Evolutionary conservation across 2,888 invertebrate species (phyloP).

Genomic region (Macrophya alboannulata): DNA sequence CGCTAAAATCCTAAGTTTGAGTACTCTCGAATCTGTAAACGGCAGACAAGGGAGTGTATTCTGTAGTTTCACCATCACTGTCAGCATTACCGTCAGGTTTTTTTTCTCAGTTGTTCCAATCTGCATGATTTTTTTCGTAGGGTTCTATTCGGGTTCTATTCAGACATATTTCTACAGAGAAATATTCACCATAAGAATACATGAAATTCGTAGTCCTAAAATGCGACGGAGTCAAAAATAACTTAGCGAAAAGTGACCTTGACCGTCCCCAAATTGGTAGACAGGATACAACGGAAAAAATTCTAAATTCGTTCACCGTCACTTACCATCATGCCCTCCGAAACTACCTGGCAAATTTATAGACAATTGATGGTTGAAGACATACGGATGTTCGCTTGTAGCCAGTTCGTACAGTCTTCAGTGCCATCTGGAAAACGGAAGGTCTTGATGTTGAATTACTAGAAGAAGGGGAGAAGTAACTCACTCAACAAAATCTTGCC

Average conservation of each 20-base stretch:
- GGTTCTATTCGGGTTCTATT: background rate
- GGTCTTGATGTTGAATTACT: background rate
- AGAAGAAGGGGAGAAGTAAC: background rate
- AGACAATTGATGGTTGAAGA: slow-evolving; percentile 18
- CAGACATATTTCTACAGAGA: background rate
- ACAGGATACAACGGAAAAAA: slow-evolving; percentile 32
- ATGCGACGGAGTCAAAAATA: background rate
- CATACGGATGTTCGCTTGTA: background rate
- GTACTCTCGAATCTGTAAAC: background rate
- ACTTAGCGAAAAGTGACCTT: background rate
- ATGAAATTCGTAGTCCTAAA: background rate
- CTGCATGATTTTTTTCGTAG: background rate
- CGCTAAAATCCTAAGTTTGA: background rate
- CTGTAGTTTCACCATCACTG: background rate
- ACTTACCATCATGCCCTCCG: slow-evolving; percentile 66
- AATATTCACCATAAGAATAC: too few relatives aligned
- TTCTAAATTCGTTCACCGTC: background rate
- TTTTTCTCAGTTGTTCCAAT: background rate
- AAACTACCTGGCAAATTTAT: slow-evolving; percentile 68
- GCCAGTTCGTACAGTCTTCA: slow-evolving; percentile 8
- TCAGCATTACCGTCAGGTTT: background rate
- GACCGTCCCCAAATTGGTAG: background rate
- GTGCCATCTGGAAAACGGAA: background rate
- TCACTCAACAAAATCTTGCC: background rate
- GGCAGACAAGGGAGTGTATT: background rate